Evolutionary conservation across 2,888 invertebrate species (phyloP), one percentile per base, ranked within the genome.

Genomic region (Palloptera scutellata): DNA sequence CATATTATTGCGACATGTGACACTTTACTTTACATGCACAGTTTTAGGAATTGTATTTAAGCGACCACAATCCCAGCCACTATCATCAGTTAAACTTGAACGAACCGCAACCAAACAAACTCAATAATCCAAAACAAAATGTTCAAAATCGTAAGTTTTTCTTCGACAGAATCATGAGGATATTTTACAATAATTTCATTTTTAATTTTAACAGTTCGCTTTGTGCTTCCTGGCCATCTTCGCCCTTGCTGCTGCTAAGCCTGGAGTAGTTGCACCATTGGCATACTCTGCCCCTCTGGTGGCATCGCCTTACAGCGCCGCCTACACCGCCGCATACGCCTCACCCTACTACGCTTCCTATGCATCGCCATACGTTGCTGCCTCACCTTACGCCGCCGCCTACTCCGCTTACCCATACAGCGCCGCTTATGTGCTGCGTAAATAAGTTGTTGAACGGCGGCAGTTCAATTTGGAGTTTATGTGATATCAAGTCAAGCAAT

Each of bases 191-290:
- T 30, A 30, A 4, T 30, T 30, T 72, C 40, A n/a, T 59, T 59
- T 43, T 41, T 52, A n/a, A 51, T 51, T 43, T 4, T 17, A 48
- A 6, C 52, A 83, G 83, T 81, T 83, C 70, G 78, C 81, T 69
- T 67, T 83, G 66, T 80, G 88, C 67, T 86, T 87, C 43, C 79
- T 83, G 73, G 82, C 83, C 69, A 68, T 83, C 65, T 76, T 85
- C 63, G 81, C 83, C 74, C 81, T 83, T 70, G 85, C 84, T 66
- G 81, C 83, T 66, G 84, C 86, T 74, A 30, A 30, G 30, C 30
- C 30, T 30, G 84, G 77, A 58, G 74, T 89, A 1, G 86, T 88
- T 13, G 86, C 88, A 20, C 87, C 88, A 1, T 79, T 89, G 43
- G 88, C 75, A 9, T 75, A 75, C 61, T 72, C 73, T 15, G 70